phyloP scores from a whole-genome alignment of 2,888 invertebrate species.

The Cryptus armator region DNA sequence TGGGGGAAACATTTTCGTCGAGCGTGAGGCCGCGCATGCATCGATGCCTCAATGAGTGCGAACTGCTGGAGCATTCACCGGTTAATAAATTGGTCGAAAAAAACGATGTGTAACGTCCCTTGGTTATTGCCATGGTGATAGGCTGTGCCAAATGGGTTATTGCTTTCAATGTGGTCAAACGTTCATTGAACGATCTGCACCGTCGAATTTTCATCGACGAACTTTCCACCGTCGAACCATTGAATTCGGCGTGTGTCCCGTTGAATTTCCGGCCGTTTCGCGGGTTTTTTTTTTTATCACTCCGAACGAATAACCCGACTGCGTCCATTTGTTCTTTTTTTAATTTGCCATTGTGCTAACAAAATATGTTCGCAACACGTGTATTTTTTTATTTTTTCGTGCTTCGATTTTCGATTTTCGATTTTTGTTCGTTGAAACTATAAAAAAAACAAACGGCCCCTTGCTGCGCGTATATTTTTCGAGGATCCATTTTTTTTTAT shows the following conservation, averaged over 20 bases:
- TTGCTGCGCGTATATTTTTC: too few relatives aligned
- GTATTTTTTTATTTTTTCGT: background rate
- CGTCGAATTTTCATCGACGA: constrained; percentile 26
- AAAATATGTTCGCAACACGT: background rate
- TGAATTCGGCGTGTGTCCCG: background rate
- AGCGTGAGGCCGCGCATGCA: constrained; percentile 28
- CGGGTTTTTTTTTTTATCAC: background rate
- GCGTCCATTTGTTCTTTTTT: background rate
- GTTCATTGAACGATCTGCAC: background rate
- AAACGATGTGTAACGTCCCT: background rate
- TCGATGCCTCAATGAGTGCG: constrained; percentile 15
- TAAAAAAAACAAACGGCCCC: too few relatives aligned
- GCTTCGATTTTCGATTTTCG: background rate
- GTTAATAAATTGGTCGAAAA: constrained; percentile 48
- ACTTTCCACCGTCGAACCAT: background rate
- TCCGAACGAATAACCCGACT: background rate
- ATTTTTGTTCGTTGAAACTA: background rate
- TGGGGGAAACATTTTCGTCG: constrained; percentile 8
- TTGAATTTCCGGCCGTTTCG: constrained; percentile 7
- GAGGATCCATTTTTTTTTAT: background rate
- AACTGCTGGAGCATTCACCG: constrained; percentile 18
- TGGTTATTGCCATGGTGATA: constrained; percentile 10
- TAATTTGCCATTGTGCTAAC: background rate
- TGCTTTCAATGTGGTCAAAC: constrained; percentile 9
- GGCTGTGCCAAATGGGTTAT: constrained; percentile 21